phyloP scores from a whole-genome alignment of 2,113 vertebrate species.

The Campylomormyrus numenius region DNA sequence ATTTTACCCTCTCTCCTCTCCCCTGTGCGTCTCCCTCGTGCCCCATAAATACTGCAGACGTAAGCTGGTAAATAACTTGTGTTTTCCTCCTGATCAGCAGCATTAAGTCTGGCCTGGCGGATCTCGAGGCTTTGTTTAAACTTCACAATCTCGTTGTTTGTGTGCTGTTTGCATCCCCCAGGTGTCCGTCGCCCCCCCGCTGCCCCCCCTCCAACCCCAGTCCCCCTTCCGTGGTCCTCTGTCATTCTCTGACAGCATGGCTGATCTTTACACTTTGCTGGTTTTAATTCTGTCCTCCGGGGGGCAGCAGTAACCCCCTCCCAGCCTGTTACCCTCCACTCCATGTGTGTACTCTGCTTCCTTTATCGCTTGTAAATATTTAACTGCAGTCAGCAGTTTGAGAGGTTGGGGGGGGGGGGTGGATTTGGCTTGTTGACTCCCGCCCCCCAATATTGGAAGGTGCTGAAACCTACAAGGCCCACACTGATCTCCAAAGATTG shows the following conservation, averaged over 20 bases:
- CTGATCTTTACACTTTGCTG: constrained; percentile 57
- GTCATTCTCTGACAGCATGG: constrained; percentile 50
- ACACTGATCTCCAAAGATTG: neutral
- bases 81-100: constrained; percentile 64
- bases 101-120: constrained; percentile 49
- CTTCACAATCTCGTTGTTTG: constrained; percentile 56
- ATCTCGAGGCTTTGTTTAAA: constrained; percentile 58
- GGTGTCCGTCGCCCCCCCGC: constrained; percentile 19
- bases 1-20: constrained; percentile 35
- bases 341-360: constrained; percentile 46
- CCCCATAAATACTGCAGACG: constrained; percentile 73
- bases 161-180: constrained; percentile 39
- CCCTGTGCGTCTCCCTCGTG: constrained; percentile 58
- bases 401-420: neutral
- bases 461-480: neutral
- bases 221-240: constrained; percentile 44
- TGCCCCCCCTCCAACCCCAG: constrained; percentile 38
- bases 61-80: constrained; percentile 75
- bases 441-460: neutral
- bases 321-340: constrained; percentile 32
- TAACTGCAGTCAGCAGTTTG: constrained; percentile 58
- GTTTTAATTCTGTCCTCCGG: constrained; percentile 48
- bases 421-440: neutral
- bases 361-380: constrained; percentile 56
- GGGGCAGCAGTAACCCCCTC: constrained; percentile 43